These are phyloP conservation scores for Nyctibius bracteatus DNA, from an alignment of 2,113 vertebrate species.

Conservation along the genomic window DNA sequence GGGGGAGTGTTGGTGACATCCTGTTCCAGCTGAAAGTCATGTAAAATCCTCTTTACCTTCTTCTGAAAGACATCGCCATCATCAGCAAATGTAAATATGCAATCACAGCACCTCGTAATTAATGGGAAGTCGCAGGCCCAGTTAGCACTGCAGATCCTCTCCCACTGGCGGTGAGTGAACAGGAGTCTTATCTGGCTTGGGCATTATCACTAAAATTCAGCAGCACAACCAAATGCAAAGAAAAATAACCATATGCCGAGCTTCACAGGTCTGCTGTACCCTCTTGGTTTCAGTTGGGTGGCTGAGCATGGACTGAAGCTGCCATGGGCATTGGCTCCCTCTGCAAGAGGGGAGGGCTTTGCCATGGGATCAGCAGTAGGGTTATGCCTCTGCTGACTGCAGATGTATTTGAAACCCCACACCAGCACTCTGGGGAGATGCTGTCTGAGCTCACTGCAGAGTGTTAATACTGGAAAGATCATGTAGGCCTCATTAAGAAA, in stretches of 20 bases:
- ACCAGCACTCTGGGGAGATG: slow-evolving; percentile 31
- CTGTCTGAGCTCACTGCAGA: slow-evolving; percentile 27
- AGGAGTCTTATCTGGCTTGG: background rate
- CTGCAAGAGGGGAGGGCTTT: background rate
- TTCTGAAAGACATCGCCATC: background rate
- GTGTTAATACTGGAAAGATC: slow-evolving; percentile 11
- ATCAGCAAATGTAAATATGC: slow-evolving; percentile 36
- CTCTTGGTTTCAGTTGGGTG: background rate
- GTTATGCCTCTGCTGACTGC: background rate
- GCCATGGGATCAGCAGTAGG: background rate
- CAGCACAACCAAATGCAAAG: background rate
- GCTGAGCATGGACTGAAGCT: background rate
- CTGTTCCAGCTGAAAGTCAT: slow-evolving; percentile 56
- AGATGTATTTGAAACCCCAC: background rate
- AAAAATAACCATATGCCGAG: background rate
- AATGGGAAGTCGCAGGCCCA: background rate
- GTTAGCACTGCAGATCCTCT: background rate
- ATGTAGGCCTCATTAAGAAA: slow-evolving; percentile 21
- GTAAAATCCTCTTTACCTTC: slow-evolving; percentile 19
- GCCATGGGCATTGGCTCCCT: background rate
- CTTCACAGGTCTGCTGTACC: background rate
- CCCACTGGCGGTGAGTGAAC: background rate
- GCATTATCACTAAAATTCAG: background rate
- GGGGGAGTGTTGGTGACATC: slow-evolving; percentile 18
- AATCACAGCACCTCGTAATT: slow-evolving; percentile 26